Evolutionary conservation across 2,797 vertebrate genomes (phyloP), one percentile per base, ranked within the genome.

Genomic region (Pipistrellus pygmaeus): DNA sequence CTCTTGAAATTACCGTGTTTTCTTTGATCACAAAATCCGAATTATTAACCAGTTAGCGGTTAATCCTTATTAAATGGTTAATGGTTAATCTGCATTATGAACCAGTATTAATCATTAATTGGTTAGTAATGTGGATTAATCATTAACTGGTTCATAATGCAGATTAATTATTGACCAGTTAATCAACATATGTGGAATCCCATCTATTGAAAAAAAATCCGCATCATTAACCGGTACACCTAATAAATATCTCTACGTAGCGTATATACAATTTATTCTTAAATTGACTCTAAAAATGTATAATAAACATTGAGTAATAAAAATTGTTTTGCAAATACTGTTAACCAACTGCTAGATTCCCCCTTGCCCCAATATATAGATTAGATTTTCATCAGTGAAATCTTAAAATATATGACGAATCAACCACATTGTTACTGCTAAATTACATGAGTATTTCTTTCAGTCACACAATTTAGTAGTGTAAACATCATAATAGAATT

Each of bases 261-360:
- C 15, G 0, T 76, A 62, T 57, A 55, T 85, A 41, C 14, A 77
- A 78, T 62, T 73, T 32, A 85, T 55, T 82, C 57, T 83, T 38
- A 89, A 55, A 64, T 73, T 62, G 66, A 64, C 21, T 81, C 9
- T 78, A 55, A 48, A 72, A 86, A 69, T 51, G 53, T 73, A n/a
- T 78, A 91, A 72, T 91, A 85, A 68, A 4, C 69, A 48, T 75
- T 71, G 62, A 83, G 35, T 89, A 55, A 62, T 85, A 75, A 80
- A 92, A 73, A 86, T 85, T 77, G 8, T 73, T 88, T 85, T 60
- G 53, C 41, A 88, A 80, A 77, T 88, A 51, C 27, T 71, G 23
- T 41, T 18, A 85, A 51, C 32, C 72, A 78, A 32, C 35, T 64
- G 35, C 55, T 90, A 27, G 18, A 23, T 86, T 73, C 30, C 51